Evolutionary conservation across 2,888 invertebrate genomes (phyloP).

Genomic region (Cyrtodaria siliqua): DNA sequence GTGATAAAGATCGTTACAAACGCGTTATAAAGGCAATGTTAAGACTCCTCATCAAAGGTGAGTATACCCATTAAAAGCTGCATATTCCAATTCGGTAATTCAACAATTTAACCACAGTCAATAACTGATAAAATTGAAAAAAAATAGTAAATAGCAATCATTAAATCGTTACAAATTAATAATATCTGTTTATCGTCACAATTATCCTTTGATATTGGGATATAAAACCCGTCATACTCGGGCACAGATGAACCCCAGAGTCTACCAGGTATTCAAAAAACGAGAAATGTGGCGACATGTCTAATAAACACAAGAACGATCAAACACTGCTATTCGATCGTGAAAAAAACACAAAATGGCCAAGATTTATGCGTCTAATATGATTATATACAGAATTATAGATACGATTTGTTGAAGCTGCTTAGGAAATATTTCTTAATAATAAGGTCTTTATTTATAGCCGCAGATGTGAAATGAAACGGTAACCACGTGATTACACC

Average conservation of each 20-base stretch:
- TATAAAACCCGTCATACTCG: slow-evolving; percentile 18
- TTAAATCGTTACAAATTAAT: slow-evolving; percentile 61
- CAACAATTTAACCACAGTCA: background rate
- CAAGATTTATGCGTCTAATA: too few species aligned
- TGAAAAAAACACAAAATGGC: too few species aligned
- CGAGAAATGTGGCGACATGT: slow-evolving; percentile 21
- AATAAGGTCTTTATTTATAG: too few species aligned
- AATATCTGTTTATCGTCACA: slow-evolving; percentile 32
- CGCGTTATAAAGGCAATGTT: background rate
- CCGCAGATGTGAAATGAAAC: too few species aligned
- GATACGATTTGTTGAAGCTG: too few species aligned
- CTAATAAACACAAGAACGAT: background rate
- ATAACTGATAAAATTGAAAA: slow-evolving; percentile 11
- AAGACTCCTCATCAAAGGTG: too few species aligned
- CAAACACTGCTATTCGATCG: background rate
- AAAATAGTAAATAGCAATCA: slow-evolving; percentile 36
- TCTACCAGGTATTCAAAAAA: slow-evolving; percentile 4
- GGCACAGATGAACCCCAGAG: slow-evolving; percentile 8
- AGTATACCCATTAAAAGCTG: too few species aligned
- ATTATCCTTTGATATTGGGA: slow-evolving; percentile 30
- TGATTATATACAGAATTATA: too few species aligned
- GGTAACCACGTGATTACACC: too few species aligned
- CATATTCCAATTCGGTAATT: too few species aligned
- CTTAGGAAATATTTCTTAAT: too few species aligned
- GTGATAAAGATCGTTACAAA: background rate